These are phyloP conservation scores for Podarcis muralis DNA, from an alignment of 2,113 vertebrate species.

Conservation along the genomic window DNA sequence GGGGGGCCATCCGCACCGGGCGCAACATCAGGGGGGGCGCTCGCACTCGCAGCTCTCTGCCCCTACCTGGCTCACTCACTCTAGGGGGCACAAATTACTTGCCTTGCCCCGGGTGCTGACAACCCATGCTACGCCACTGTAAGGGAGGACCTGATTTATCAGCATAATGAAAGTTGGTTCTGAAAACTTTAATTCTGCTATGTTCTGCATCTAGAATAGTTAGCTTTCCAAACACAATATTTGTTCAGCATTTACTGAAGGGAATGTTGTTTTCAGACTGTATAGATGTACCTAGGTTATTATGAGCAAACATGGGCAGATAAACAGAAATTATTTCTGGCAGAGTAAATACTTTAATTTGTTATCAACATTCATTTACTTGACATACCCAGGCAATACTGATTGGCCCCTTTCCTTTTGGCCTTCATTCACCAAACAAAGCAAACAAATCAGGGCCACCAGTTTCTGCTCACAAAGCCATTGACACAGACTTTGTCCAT, in stretches of 20 bases:
- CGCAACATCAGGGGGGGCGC: no score
- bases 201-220: neutral
- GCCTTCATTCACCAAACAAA: neutral
- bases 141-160: neutral
- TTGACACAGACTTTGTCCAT: neutral
- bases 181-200: neutral
- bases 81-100: no score
- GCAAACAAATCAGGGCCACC: neutral
- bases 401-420: neutral
- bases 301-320: slow-evolving; percentile 6
- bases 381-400: neutral
- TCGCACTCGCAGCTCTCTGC: no score
- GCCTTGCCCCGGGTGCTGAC: no score
- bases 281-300: neutral
- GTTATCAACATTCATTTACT: neutral
- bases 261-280: neutral
- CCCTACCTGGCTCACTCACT: no score
- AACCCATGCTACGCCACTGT: no score
- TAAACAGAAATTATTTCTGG: neutral
- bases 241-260: neutral
- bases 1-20: no score
- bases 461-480: neutral
- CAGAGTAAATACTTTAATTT: neutral
- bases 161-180: neutral
- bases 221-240: neutral